Conservation (phyloP, 1,140 invertebrate species). For the Listronotus bonariensis region DNA sequence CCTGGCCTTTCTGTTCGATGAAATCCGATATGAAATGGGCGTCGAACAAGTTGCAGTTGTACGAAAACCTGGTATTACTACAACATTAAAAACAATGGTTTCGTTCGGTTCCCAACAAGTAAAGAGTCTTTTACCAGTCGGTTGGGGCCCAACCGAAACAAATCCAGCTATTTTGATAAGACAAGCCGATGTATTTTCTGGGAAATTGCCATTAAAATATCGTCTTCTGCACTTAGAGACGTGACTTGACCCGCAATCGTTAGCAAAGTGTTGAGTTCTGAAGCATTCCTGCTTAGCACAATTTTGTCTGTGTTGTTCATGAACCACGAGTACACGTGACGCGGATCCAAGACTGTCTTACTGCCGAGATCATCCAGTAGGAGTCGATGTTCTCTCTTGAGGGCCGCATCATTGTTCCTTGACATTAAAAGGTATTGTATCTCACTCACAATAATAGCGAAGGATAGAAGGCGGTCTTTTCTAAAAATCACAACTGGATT, state of each 20-base stretch:
- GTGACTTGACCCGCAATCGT: not conserved
- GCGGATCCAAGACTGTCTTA: not conserved
- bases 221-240: not conserved
- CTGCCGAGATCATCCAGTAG: not conserved
- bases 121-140: too few relatives aligned
- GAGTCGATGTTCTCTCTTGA: conserved; percentile 2
- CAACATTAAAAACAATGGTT: too few relatives aligned
- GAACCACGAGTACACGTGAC: conserved; percentile 3
- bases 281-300: too few relatives aligned
- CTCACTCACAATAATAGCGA: not conserved
- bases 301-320: not conserved
- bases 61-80: too few relatives aligned
- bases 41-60: too few relatives aligned
- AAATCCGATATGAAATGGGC: too few relatives aligned
- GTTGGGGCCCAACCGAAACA: too few relatives aligned
- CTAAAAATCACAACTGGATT: not conserved
- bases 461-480: not conserved
- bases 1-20: too few relatives aligned
- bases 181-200: too few relatives aligned
- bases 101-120: too few relatives aligned
- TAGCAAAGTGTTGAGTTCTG: not conserved
- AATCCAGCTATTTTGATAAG: too few relatives aligned
- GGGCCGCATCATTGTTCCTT: not conserved
- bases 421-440: not conserved
- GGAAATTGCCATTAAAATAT: too few relatives aligned